Evolutionary conservation across 2,113 vertebrate species (phyloP), one percentile per base, ranked within the genome.

Genomic region (Dromaius novaehollandiae): DNA sequence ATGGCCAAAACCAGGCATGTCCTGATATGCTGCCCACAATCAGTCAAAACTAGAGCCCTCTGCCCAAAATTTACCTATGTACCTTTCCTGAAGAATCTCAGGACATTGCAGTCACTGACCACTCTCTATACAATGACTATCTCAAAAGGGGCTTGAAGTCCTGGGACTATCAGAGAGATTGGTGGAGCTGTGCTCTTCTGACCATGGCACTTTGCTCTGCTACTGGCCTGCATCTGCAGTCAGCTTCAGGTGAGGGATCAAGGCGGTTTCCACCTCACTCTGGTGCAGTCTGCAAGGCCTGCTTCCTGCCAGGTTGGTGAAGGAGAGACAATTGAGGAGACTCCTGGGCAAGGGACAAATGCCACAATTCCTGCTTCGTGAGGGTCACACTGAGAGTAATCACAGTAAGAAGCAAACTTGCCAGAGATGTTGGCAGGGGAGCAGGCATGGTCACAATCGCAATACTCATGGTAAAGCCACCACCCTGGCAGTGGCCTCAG

Each of bases 271-370:
- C 18, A 36, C 26, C 21, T 92, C 48, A 63, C 46, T 61, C 40
- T 0, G 0, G 25, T 48, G 58, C 0, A 0, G 32, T 21, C 55
- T 82, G 13, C 28, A 36, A 51, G 12, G 50, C 51, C 36, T 38
- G 34, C 26, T 58, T 70, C 84, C 71, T 61, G 46, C 70, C 61
- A 78, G 56, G 36, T 26, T 79, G 28, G 64, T 61, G 68, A 89
- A 66, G 36, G 9, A 87, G 11, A 71, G 48, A 42, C 30, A 69
- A 81, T 40, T 81, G 80, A 93, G 51, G 30, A 73, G 58, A 74
- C 44, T 81, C 91, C 91, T 94, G 69, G 78, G 74, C 34, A 81
- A 96, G 60, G 83, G 58, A 44, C n/a, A 46, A 91, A 93, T 30
- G 46, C 36, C 42, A 78, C 36, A 85, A n/a, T 14, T 88, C 21